A percentile compares a stretch with the other conserved stretches of the same genome.
Evolutionary conservation across 2,113 vertebrate species (phyloP).

Genomic region (Micromys minutus): DNA sequence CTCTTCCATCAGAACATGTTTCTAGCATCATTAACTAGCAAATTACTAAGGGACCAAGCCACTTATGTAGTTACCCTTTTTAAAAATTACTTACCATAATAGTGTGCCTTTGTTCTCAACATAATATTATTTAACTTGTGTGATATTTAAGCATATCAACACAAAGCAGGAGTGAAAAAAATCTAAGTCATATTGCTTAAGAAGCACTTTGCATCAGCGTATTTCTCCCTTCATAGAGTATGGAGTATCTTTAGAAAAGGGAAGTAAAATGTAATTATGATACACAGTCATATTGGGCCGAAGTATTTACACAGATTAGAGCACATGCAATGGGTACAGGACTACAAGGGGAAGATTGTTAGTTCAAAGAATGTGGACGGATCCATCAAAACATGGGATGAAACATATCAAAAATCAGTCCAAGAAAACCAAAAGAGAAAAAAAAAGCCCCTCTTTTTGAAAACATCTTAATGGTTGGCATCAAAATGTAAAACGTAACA

Average conservation of each 20-base stretch:
- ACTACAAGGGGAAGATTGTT: conserved; percentile 88
- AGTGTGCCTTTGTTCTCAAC: background rate
- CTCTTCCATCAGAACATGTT: background rate
- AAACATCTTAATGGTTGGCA: conserved; percentile 87
- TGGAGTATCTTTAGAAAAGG: conserved; percentile 67
- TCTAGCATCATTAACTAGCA: background rate
- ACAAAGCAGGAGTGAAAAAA: background rate
- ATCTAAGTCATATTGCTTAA: conserved; percentile 82
- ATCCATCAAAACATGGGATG: conserved; percentile 93
- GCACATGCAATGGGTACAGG: conserved; percentile 95
- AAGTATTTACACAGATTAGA: conserved; percentile 88
- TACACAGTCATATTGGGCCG: conserved; percentile 82
- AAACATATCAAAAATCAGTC: conserved; percentile 93
- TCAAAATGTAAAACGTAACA: conserved; percentile 88
- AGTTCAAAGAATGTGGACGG: conserved; percentile 90
- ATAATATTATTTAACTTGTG: background rate
- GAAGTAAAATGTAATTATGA: conserved; percentile 83
- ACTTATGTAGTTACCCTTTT: background rate
- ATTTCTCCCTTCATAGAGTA: conserved; percentile 67
- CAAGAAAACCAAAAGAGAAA: conserved; percentile 87
- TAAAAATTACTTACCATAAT: background rate
- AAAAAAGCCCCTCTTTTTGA: conserved; percentile 82
- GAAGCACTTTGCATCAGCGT: conserved; percentile 85
- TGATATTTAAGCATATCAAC: background rate
- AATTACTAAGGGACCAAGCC: background rate